Evolutionary conservation across 2,888 invertebrate genomes (phyloP), one percentile per base, ranked within the genome.

Genomic region (Troilus luridus): DNA sequence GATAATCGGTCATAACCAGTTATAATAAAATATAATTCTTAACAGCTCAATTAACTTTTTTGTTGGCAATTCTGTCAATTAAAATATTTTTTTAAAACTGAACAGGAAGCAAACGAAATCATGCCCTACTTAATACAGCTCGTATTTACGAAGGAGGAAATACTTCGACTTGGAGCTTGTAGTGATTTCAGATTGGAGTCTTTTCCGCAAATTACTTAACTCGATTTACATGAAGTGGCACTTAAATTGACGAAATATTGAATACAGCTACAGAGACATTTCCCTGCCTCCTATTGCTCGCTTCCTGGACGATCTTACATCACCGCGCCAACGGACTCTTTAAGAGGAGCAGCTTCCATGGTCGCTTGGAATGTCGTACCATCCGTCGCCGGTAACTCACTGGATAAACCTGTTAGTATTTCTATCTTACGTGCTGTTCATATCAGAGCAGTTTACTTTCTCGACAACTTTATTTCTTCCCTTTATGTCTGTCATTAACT

Each of bases 91-190:
- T 62, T 0, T 19, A 8, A 62, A 62, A 62, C 19, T 9, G 8
- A 21, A 62, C 6, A 6, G 19, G 0, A 19, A 21, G 21, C 8
- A 19, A 62, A 62, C 8, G 62, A 21, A 41, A 21, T 21, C 62
- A 21, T 19, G 21, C 6, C 21, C 62, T 62, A 5, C 9, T 62
- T 21, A 21, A 62, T 21, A 62, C 21, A 10, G 21, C 10, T n/a
- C n/a, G 0, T 9, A n/a, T n/a, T n/a, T n/a, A 64, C 9, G 64
- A 14, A 64, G 64, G 60, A 17, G 11, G 10, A 64, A 9, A 6
- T 11, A 0, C 1, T 21, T 1, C 8, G n/a, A 2, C 2, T 1
- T 10, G 64, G 6, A 9, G 19, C 7, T 9, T n/a, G 2, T 7
- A 64, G 2, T 21, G n/a, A n/a, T 9, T 64, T 64, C n/a, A 64